Conservation (phyloP, 1,140 invertebrate genomes). For the Heterodera schachtii region DNA sequence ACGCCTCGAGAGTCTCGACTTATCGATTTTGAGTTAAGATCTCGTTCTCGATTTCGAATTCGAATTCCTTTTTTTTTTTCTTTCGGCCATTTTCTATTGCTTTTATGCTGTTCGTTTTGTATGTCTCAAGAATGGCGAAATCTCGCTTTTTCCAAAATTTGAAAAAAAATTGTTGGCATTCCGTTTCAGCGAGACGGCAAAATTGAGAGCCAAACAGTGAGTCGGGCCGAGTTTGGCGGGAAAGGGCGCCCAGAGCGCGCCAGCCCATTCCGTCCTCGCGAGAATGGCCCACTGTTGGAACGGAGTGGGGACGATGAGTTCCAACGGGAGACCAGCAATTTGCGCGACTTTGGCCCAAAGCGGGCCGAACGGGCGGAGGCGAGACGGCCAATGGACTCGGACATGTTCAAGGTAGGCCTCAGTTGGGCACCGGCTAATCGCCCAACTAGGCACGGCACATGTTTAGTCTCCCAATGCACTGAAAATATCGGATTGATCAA, state of each 20-base stretch:
- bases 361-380: conserved; percentile 29
- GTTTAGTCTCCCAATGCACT: too few species aligned
- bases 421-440: background rate
- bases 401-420: conserved; percentile 29
- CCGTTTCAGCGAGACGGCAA: background rate
- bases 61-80: conserved; percentile 1
- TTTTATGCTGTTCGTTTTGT: too few species aligned
- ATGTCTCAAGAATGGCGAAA: too few species aligned
- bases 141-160: too few species aligned
- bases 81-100: background rate
- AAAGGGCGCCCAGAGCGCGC: conserved; percentile 16
- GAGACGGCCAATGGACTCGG: conserved; percentile 33
- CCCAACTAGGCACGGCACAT: too few species aligned
- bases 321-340: conserved; percentile 21
- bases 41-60: too few species aligned
- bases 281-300: conserved; percentile 1
- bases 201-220: conserved; percentile 18
- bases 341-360: conserved; percentile 32
- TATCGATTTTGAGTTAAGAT: too few species aligned
- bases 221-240: conserved; percentile 8
- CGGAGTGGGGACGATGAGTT: conserved; percentile 25
- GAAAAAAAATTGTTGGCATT: too few species aligned
- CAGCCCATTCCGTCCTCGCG: conserved; percentile 23
- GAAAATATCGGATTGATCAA: too few species aligned
- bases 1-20: too few species aligned